These are phyloP conservation scores for Hipparchia sbordonii DNA, from an alignment of 2,888 invertebrate genomes.

Conservation along the genomic window DNA sequence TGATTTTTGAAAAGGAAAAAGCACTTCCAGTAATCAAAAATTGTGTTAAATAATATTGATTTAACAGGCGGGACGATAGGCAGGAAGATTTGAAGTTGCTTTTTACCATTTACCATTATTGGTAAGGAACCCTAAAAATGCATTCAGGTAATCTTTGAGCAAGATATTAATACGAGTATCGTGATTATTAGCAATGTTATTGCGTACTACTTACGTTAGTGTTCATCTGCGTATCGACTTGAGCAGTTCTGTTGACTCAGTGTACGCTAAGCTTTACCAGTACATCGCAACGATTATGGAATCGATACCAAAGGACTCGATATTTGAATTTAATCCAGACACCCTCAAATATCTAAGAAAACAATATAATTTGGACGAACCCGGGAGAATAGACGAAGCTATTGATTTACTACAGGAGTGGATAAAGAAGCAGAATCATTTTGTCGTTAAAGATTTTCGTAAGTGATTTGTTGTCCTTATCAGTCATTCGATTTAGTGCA, in stretches of 20 bases:
- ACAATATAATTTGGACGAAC: constrained; percentile 46
- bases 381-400: constrained; percentile 47
- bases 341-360: constrained; percentile 47
- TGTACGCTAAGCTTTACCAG: not conserved
- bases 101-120: too few relatives aligned
- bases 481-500: not conserved
- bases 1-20: too few relatives aligned
- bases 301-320: constrained; percentile 33
- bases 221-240: not conserved
- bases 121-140: too few relatives aligned
- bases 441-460: constrained; percentile 47
- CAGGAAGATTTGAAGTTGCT: too few relatives aligned
- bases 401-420: constrained; percentile 52
- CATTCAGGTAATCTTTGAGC: too few relatives aligned
- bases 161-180: too few relatives aligned
- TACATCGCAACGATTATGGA: constrained; percentile 17
- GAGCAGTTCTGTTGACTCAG: not conserved
- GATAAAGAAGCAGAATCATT: constrained; percentile 54
- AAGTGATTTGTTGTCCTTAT: constrained; percentile 24
- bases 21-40: too few relatives aligned
- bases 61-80: too few relatives aligned
- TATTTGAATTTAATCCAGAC: constrained; percentile 42
- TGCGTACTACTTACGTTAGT: not conserved
- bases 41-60: too few relatives aligned
- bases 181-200: too few relatives aligned